Conservation (phyloP, 2,113 vertebrate species). For the Saguinus imperator region DNA sequence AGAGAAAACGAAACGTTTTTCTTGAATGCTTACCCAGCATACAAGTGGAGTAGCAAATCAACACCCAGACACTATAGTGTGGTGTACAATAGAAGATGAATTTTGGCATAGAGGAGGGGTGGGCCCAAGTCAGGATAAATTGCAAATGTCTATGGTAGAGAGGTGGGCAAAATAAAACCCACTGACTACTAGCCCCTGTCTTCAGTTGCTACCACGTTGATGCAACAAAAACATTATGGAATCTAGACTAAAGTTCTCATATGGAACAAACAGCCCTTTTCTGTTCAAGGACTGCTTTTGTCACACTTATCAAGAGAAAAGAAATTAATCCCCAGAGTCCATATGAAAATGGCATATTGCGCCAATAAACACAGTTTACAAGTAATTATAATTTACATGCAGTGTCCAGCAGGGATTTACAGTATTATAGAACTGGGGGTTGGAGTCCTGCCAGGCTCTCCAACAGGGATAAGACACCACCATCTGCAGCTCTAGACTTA, state of each 20-base stretch:
- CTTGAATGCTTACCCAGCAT: background rate
- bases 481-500: background rate
- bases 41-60: background rate
- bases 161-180: background rate
- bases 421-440: background rate
- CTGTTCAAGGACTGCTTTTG: background rate
- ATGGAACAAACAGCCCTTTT: background rate
- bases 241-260: background rate
- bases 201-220: background rate
- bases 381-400: background rate
- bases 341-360: background rate
- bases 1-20: background rate
- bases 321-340: background rate
- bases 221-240: background rate
- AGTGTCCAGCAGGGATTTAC: background rate
- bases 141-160: background rate
- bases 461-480: background rate
- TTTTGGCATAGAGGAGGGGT: background rate
- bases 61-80: background rate
- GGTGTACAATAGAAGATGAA: background rate
- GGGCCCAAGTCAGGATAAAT: background rate
- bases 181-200: background rate
- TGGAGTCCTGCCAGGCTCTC: conserved; percentile 9
- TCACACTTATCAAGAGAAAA: background rate
- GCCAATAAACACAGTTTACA: background rate